These are phyloP conservation scores for Pseudomyrmex gracilis DNA, from an alignment of 1,140 invertebrate species.

Conservation along the genomic window DNA sequence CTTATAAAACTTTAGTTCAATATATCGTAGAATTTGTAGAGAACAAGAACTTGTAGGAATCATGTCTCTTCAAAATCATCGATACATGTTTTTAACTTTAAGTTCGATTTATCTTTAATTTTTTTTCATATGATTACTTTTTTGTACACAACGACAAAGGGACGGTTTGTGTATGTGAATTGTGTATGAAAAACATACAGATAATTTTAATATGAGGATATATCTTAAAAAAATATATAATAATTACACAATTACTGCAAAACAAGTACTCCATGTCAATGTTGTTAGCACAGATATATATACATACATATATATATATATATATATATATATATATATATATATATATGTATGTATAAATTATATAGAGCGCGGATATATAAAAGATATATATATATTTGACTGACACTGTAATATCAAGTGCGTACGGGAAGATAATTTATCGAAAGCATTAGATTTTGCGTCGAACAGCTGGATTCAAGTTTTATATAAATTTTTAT, in stretches of 20 bases:
- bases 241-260: slow-evolving; percentile 51
- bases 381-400: slow-evolving; percentile 59
- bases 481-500: slow-evolving; percentile 33
- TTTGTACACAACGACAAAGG: slow-evolving; percentile 65
- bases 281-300: slow-evolving; percentile 41
- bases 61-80: slow-evolving; percentile 1
- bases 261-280: slow-evolving; percentile 67
- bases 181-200: slow-evolving; percentile 48
- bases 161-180: slow-evolving; percentile 59
- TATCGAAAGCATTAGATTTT: neutral
- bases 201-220: slow-evolving; percentile 52
- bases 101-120: slow-evolving; percentile 29
- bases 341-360: slow-evolving; percentile 59
- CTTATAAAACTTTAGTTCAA: neutral
- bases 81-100: slow-evolving; percentile 15
- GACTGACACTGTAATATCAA: slow-evolving; percentile 49
- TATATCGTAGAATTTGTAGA: neutral
- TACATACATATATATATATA: slow-evolving; percentile 63
- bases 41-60: too few species aligned
- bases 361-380: slow-evolving; percentile 58
- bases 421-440: slow-evolving; percentile 13
- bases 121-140: slow-evolving; percentile 22
- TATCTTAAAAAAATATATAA: neutral
- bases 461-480: slow-evolving; percentile 1
- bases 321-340: slow-evolving; percentile 59